Conservation (phyloP, 2,888 invertebrate species). For the Chalcosyrphus nemorum region DNA sequence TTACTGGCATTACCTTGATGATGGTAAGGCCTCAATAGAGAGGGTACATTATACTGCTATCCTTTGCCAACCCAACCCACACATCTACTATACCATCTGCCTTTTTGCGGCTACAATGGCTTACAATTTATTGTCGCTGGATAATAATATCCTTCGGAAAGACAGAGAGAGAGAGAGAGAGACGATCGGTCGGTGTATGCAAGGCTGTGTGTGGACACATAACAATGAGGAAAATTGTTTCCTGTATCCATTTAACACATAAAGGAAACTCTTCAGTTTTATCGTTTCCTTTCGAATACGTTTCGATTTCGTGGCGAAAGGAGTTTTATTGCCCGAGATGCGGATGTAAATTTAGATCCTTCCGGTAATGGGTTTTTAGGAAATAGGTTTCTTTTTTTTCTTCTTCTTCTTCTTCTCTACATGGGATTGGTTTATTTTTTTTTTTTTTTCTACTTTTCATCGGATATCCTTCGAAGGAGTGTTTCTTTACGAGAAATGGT, state of each 20-base stretch:
- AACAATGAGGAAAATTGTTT: constrained; percentile 81
- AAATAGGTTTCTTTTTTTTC: constrained; percentile 42
- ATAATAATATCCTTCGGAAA: neutral
- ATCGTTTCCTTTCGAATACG: constrained; percentile 80
- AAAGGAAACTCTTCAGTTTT: constrained; percentile 82
- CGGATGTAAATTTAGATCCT: constrained; percentile 68
- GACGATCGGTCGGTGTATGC: constrained; percentile 15
- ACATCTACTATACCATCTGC: constrained; percentile 27
- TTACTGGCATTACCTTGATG: constrained; percentile 47
- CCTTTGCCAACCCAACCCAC: too few relatives aligned
- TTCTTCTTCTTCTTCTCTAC: constrained; percentile 45
- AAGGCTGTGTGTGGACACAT: constrained; percentile 77
- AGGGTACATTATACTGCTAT: too few relatives aligned
- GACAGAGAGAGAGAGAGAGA: neutral
- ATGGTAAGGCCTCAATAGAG: neutral
- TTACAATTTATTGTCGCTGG: constrained; percentile 54
- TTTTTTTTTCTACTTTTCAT: neutral
- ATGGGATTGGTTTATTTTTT: neutral
- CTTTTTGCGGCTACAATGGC: constrained; percentile 22
- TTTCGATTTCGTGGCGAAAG: constrained; percentile 72
- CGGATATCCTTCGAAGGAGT: neutral
- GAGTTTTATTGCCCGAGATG: constrained; percentile 58
- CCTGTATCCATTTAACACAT: constrained; percentile 82
- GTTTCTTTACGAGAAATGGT: neutral
- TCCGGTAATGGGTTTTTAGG: constrained; percentile 62